Evolutionary conservation across 2,888 invertebrate genomes (phyloP), one percentile per base, ranked within the genome.

Genomic region (Tiliacea aurago): DNA sequence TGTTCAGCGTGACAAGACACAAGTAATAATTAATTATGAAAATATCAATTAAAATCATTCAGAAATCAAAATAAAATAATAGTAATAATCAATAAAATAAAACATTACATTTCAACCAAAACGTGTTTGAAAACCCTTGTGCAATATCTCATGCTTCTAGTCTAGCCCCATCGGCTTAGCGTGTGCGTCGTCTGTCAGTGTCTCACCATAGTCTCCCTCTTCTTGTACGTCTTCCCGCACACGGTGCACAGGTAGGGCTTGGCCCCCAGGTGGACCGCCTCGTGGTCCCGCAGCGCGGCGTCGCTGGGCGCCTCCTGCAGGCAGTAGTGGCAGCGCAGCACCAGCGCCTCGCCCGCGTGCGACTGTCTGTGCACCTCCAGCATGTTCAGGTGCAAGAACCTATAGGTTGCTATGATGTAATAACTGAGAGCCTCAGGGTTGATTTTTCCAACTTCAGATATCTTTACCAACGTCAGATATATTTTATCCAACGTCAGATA

Each of bases 351-450:
- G n/a, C 93, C 95, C 10, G 90, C 90, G 84, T 95, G 96, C 0
- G 88, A 85, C 78, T 92, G 92, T 56, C 88, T 90, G 84, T 95
- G 95, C 0, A 95, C 92, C 76, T 94, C 90, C 49, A 96, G 70
- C 2, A 95, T 96, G 63, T 94, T 93, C 6, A 91, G 65, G 68
- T 95, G 95, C 0, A 95, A 85, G 85, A 96, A 96, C 41, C 91
- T 90, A 7, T 3, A 6, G 6, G 23, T 28, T 28, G 23, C 3
- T 15, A 15, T 7, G 1, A 15, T 6, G 53, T 53, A 53, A 13
- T 53, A 13, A 53, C 5, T 13, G 13, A 13, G 6, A 23, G 23
- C 2, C 15, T 23, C 23, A 18, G 18, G 4, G 1, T 10, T 18
- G 3, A 23, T 6, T 3, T 5, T 23, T 9, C 10, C 23, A 23